Evolutionary conservation across 2,113 vertebrate genomes (phyloP).

Genomic region (Cheilinus undulatus): DNA sequence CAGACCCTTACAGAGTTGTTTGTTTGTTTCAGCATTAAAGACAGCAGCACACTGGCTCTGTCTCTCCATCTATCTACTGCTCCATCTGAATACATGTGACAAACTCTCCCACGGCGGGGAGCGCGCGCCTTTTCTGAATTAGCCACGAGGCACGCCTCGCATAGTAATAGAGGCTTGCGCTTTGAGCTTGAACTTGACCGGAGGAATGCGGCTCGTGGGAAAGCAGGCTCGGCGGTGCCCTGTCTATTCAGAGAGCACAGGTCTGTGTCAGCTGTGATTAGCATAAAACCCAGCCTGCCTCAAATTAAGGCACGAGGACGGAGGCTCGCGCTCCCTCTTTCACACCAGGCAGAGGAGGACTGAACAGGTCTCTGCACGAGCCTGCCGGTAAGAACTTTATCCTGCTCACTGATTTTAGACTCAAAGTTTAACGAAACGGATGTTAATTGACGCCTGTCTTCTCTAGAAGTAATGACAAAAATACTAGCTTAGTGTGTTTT

Average conservation of each 20-base stretch:
- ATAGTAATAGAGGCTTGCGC: constrained; percentile 71
- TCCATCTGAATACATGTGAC: constrained; percentile 57
- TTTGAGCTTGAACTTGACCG: constrained; percentile 88
- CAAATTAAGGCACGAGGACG: constrained; percentile 78
- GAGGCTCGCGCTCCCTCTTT: constrained; percentile 68
- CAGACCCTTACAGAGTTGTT: background rate
- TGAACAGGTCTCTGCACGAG: constrained; percentile 55
- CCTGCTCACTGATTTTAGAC: constrained; percentile 17
- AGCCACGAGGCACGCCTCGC: constrained; percentile 76
- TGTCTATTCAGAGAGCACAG: constrained; percentile 75
- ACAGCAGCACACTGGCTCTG: constrained; percentile 42
- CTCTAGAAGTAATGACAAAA: too few species aligned
- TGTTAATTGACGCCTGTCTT: too few species aligned
- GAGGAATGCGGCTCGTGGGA: constrained; percentile 82
- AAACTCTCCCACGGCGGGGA: constrained; percentile 70
- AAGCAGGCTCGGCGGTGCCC: constrained; percentile 73
- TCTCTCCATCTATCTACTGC: constrained; percentile 14
- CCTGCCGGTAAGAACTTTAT: constrained; percentile 66
- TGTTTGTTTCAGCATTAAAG: constrained; percentile 20
- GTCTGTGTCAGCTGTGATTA: constrained; percentile 83
- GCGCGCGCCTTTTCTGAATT: constrained; percentile 73
- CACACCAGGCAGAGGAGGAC: constrained; percentile 65
- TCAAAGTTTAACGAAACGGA: background rate
- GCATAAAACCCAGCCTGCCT: constrained; percentile 82
- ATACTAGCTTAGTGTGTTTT: background rate